Base-by-base conservation (phyloP, 2,113 vertebrate species). In the Lates calcarifer region DNA sequence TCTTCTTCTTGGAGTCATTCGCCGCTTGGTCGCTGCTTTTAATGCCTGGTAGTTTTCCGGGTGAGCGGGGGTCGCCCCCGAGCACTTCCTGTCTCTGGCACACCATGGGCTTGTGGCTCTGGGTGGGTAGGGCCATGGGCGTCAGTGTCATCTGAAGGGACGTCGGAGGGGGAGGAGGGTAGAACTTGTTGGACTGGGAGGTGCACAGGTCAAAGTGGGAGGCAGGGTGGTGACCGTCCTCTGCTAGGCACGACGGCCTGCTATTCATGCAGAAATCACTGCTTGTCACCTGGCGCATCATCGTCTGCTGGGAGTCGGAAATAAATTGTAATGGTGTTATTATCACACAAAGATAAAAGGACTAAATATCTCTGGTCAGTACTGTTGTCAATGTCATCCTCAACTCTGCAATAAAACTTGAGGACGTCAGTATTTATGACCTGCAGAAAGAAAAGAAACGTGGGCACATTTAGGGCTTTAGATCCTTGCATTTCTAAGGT, bases 201-300 rank as follows among this genome's bases (percentile, higher is more conserved):
- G 96, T 93, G 41, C 98, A 98, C 77, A 99, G 93, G 87, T 98
- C 97, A 90, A 98, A 99, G 93, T 98, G 97, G 58, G 96, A 91
- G 0, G 95, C 84, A 0, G 96, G 91, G 93, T 96, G 97, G 93
- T 96, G 95, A 43, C 89, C 93, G 71, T 99, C 97, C 84, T 99
- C 97, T 0, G 90, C 96, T 14, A 99, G 95, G 89, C 97, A 98
- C 15, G 97, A 97, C 60, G 97, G 96, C 92, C 98, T 96, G 93
- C 96, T 94, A 0, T 92, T 96, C 93, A 97, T 96, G 92, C 97
- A 99, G 95, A 97, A 99, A 83, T 97, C 97, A 69, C 95, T 90
- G 95, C 91, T 96, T 79, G 97, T 94, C 93, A 98, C 97, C 69
- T 97, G 97, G 91, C 97, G 98, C 97, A 99, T 98, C 97, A 99